phyloP scores from a whole-genome alignment of 2,797 vertebrate species.

The Gymnothorax javanicus region DNA sequence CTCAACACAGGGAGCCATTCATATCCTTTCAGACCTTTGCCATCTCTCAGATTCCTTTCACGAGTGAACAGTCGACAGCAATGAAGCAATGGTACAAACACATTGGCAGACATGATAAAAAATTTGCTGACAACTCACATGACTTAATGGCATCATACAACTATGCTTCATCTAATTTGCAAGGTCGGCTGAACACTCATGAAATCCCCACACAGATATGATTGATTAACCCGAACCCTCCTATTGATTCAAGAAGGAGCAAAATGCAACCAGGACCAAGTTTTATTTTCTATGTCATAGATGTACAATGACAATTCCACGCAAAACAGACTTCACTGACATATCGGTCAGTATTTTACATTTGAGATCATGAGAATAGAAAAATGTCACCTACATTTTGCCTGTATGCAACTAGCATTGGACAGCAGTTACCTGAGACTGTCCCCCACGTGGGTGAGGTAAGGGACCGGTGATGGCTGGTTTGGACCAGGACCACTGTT shows the following conservation, averaged over 20 bases:
- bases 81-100: not conserved
- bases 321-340: not conserved
- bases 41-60: not conserved
- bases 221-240: not conserved
- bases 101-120: not conserved
- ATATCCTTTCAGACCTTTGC: not conserved
- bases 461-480: conserved; percentile 82
- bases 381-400: not conserved
- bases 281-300: not conserved
- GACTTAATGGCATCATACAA: not conserved
- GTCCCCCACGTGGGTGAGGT: conserved; percentile 93
- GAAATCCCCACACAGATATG: too few species aligned
- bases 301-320: not conserved
- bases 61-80: not conserved
- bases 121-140: not conserved
- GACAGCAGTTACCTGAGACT: conserved; percentile 84
- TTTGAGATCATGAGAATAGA: not conserved
- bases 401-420: not conserved
- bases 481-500: conserved; percentile 98
- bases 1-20: not conserved
- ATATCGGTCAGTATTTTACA: not conserved
- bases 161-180: not conserved
- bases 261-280: not conserved
- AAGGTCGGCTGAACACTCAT: not conserved
- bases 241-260: not conserved